Percentiles rank a stretch among this genome's conserved stretches.
These are phyloP conservation scores for Phylloscopus whistleri DNA, from an alignment of 2,113 vertebrate species.

Conservation along the genomic window DNA sequence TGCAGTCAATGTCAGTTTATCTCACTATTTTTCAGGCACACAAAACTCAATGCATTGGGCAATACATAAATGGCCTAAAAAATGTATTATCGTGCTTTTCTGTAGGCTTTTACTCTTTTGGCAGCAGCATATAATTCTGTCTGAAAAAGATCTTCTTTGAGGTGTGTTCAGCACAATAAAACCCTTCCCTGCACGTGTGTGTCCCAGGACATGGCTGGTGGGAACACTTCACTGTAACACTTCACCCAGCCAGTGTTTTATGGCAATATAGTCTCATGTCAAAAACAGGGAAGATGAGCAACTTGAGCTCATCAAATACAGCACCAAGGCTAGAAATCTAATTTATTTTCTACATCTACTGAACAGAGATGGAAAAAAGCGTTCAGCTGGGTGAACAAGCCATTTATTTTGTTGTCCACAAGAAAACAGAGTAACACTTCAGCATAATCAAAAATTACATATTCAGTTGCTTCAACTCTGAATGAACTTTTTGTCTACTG, in stretches of 20 bases:
- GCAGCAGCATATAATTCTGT: constrained; percentile 3
- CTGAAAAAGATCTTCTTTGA: constrained; percentile 12
- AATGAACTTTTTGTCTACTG: neutral
- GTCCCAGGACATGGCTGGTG: neutral
- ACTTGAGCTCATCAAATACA: constrained; percentile 19
- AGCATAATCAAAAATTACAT: neutral
- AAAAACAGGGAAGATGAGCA: neutral
- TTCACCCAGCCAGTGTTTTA: constrained; percentile 13
- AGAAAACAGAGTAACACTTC: neutral
- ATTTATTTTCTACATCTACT: neutral
- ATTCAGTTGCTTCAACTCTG: neutral
- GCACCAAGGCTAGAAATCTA: neutral
- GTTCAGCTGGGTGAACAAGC: neutral
- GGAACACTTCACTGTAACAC: constrained; percentile 26
- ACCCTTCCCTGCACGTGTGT: constrained; percentile 16
- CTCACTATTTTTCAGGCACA: neutral
- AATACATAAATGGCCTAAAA: neutral
- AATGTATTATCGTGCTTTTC: neutral
- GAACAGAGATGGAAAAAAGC: neutral
- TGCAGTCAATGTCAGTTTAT: neutral
- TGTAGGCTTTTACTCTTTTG: neutral
- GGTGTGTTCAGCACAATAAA: constrained; percentile 30
- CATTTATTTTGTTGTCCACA: neutral
- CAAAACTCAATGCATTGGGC: neutral
- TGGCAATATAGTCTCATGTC: neutral